These are phyloP conservation scores for Eira barbara DNA, from an alignment of 2,113 vertebrate species.

Conservation along the genomic window DNA sequence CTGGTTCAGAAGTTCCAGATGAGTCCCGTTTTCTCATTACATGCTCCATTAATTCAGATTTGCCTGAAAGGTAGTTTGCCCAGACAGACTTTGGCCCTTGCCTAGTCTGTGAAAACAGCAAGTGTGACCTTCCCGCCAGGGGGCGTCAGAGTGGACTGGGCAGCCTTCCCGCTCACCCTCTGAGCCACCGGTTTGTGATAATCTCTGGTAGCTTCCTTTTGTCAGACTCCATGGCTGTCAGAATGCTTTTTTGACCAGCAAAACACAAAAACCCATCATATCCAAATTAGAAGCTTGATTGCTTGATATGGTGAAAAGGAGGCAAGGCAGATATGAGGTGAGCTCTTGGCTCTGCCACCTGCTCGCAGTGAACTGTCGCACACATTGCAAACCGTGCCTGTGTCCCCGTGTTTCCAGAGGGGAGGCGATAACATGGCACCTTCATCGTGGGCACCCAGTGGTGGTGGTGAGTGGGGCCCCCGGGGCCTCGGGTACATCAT, in stretches of 20 bases:
- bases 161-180: not conserved
- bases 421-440: fast-evolving
- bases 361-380: fast-evolving
- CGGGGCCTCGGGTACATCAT: fast-evolving
- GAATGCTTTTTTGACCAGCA: not conserved
- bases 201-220: not conserved
- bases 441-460: fast-evolving
- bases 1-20: not conserved
- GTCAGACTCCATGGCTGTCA: not conserved
- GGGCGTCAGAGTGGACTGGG: fast-evolving
- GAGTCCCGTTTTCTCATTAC: fast-evolving
- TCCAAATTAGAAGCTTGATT: fast-evolving
- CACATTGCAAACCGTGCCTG: fast-evolving
- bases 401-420: fast-evolving
- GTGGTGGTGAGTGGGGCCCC: fast-evolving
- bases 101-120: too few relatives aligned
- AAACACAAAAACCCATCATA: fast-evolving
- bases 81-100: fast-evolving
- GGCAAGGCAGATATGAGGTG: fast-evolving
- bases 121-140: fast-evolving
- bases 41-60: not conserved
- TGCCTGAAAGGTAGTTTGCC: not conserved
- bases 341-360: fast-evolving
- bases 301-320: not conserved
- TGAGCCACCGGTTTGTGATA: fast-evolving